phyloP scores from a whole-genome alignment of 2,113 vertebrate species.

The Corythornis cristatus region DNA sequence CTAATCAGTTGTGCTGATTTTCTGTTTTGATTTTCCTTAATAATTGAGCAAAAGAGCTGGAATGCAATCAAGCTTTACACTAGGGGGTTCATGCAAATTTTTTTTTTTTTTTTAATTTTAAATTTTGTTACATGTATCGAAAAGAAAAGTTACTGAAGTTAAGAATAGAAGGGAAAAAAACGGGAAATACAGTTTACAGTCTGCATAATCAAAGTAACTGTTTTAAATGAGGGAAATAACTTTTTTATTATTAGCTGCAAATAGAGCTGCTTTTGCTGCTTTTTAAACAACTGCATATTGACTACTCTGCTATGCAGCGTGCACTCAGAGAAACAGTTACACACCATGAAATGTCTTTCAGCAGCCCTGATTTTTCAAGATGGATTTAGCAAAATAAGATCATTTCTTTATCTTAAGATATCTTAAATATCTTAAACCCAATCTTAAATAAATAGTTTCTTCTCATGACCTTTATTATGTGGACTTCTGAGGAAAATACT shows the following conservation, averaged over 20 bases:
- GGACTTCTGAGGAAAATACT: not conserved
- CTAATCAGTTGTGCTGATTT: slow-evolving; percentile 81
- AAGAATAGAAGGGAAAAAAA: not conserved
- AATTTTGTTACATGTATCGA: no score
- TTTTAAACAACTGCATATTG: not conserved
- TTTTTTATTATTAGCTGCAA: not conserved
- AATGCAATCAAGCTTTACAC: slow-evolving; percentile 80
- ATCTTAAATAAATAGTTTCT: not conserved
- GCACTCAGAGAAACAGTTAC: not conserved
- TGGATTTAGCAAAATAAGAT: not conserved
- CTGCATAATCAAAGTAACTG: slow-evolving; percentile 13
- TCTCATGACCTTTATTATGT: not conserved
- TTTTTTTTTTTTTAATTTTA: slow-evolving; percentile 49
- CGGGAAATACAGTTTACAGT: slow-evolving; percentile 5
- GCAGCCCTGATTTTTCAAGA: not conserved
- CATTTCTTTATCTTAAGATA: not conserved
- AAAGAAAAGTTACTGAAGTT: slow-evolving; percentile 63
- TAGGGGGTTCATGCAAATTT: slow-evolving; percentile 77
- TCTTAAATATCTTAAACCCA: not conserved
- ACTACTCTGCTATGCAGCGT: not conserved
- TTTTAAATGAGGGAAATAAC: slow-evolving; percentile 48
- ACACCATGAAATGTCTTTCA: not conserved
- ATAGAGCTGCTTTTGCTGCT: not conserved
- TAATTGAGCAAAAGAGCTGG: slow-evolving; percentile 79
- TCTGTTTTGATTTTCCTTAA: slow-evolving; percentile 81